These are phyloP conservation scores for Kryphioiulus occultus DNA, from an alignment of 2,888 invertebrate species.

Conservation along the genomic window DNA sequence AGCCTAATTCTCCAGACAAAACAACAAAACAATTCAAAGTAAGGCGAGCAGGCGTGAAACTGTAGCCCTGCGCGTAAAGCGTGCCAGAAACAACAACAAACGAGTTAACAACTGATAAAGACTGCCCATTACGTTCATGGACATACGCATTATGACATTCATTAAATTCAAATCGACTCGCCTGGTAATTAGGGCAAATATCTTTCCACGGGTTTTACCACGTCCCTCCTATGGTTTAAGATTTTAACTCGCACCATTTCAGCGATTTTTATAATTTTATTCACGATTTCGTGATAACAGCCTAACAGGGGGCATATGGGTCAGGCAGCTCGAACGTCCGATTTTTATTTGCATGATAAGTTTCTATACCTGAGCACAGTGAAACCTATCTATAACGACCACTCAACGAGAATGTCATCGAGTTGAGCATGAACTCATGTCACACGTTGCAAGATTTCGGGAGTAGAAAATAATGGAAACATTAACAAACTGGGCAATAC, in stretches of 20 bases:
- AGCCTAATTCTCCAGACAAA: background rate
- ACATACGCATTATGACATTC: background rate
- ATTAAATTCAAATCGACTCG: background rate
- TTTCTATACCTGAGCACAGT: too few relatives aligned
- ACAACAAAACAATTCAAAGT: background rate
- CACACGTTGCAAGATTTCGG: too few relatives aligned
- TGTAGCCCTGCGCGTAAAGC: background rate
- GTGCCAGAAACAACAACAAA: constrained; percentile 12
- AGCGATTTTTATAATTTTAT: background rate
- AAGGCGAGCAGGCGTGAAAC: background rate
- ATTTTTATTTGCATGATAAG: too few relatives aligned
- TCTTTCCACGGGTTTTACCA: too few relatives aligned
- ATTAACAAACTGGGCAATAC: too few relatives aligned
- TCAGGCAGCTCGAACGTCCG: too few relatives aligned
- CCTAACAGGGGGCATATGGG: too few relatives aligned
- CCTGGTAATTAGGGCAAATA: constrained; percentile 28
- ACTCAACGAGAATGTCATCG: too few relatives aligned
- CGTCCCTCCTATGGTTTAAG: too few relatives aligned
- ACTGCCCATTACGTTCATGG: background rate
- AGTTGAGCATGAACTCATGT: too few relatives aligned
- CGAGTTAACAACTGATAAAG: background rate
- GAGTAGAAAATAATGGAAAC: too few relatives aligned
- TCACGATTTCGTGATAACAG: constrained; percentile 29
- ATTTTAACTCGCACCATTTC: background rate
- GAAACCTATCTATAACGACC: too few relatives aligned